Evolutionary conservation across 2,797 vertebrate genomes (phyloP), one percentile per base, ranked within the genome.

Genomic region (Nasua narica): DNA sequence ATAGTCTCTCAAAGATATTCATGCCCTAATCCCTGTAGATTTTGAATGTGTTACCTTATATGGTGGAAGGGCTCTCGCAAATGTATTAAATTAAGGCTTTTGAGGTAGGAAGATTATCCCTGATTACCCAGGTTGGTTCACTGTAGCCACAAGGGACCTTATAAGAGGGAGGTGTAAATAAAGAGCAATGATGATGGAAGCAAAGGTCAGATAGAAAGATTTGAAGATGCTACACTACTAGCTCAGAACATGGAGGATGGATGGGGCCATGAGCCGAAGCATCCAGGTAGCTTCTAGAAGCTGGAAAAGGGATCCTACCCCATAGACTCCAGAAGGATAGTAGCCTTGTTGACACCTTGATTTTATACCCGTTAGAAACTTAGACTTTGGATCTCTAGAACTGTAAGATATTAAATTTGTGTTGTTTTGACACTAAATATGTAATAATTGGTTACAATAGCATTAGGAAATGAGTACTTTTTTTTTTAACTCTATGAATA

Each of bases 71-170:
- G n/a, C 94, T 25, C 90, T 93, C 67, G 13, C 35, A 72, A 13
- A 1, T 92, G 11, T 43, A 90, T 87, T 90, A 95, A 94, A 50
- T 78, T 79, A 89, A 93, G 83, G 16, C 16, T 78, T n/a, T 87
- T 95, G 48, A 60, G 67, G 62, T 67, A 50, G 21, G 72, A 93
- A 70, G n/a, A 43, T 87, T 90, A 43, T 72, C 7, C 72, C 87
- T 78, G 52, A 90, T 90, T 77, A 90, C 65, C 46, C 83, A 67
- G 14, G 48, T 94, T 70, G 50, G 12, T 50, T 58, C 35, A 48
- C 16, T 95, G 2, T 85, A 35, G 78, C 91, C 23, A 69, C 35
- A 81, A 84, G n/a, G 56, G 21, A 16, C 16, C 50, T 84, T 25
- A 32, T 70, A 82, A 91, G n/a, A 90, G 15, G 43, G 78, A 93